Base-by-base conservation (phyloP, 2,888 invertebrate genomes). In the Caenorhabditis plicata region DNA sequence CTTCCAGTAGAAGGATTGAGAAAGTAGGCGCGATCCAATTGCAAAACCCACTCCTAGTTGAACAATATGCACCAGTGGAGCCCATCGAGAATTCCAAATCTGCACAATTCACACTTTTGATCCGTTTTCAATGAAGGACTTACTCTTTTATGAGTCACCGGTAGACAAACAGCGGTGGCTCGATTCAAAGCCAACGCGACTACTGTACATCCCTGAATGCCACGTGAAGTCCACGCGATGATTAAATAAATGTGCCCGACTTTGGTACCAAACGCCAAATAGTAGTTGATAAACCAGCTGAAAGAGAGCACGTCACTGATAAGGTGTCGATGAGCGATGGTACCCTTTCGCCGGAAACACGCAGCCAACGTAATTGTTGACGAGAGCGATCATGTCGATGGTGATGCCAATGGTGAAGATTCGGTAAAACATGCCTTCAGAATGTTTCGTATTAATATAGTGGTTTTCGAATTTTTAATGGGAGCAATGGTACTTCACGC, bases 381-480 rank as follows among this genome's bases (percentile, higher is more conserved):
- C 26, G 20, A 67, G 26, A 26, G 63, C 56, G 13, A 67, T 48
- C n/a, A 67, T 52, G 35, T 67, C 67, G 1, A 67, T 53, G 5
- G 42, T 44, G 7, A 58, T 53, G 4, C 67, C 67, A 35, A 67
- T 41, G 29, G 60, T 60, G 45, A 67, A 67, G 13, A 67, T 67
- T 45, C 53, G 60, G 35, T 64, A 67, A 23, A 67, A 67, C 67
- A 67, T 67, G 40, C 67, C 67, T 67, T 26, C 25, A 57, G 17
- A 7, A 25, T 25, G 35, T 32, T 26, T n/a, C n/a, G n/a, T n/a
- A n/a, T n/a, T n/a, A n/a, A n/a, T n/a, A n/a, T n/a, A n/a, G n/a
- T n/a, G n/a, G n/a, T n/a, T n/a, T n/a, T n/a, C n/a, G n/a, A n/a
- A n/a, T n/a, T n/a, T n/a, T n/a, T n/a, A n/a, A n/a, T n/a, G n/a